Percentiles rank a stretch among this genome's conserved stretches.
These are phyloP conservation scores for Epinephelus awoara DNA, from an alignment of 2,797 vertebrate species.

Conservation along the genomic window DNA sequence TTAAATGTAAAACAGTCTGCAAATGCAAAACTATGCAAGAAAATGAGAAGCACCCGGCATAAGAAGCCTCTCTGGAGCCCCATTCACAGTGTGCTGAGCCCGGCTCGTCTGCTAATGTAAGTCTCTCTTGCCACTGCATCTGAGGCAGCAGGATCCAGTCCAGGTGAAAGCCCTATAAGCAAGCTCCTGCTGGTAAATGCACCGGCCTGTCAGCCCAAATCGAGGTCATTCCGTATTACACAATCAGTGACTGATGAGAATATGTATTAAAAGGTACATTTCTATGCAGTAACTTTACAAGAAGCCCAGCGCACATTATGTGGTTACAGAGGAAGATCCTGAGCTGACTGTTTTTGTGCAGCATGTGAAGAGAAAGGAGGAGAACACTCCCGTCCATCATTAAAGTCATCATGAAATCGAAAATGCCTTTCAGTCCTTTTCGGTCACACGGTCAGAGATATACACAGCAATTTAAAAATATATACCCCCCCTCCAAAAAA, in stretches of 20 bases:
- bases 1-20: neutral
- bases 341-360: neutral
- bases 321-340: neutral
- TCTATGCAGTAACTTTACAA: neutral
- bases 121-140: neutral
- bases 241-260: neutral
- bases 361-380: neutral
- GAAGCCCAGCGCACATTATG: neutral
- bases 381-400: neutral
- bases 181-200: slow-evolving; percentile 1
- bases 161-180: neutral
- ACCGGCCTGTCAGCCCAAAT: neutral
- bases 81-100: neutral
- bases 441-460: too few species aligned
- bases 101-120: neutral
- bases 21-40: neutral
- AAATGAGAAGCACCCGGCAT: neutral
- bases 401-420: too few species aligned
- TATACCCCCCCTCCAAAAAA: too few species aligned
- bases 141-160: neutral
- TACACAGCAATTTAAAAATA: too few species aligned
- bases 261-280: neutral
- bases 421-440: too few species aligned
- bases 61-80: neutral
- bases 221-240: neutral